phyloP scores from a whole-genome alignment of 2,888 invertebrate species.

The Cremastinae sp. region DNA sequence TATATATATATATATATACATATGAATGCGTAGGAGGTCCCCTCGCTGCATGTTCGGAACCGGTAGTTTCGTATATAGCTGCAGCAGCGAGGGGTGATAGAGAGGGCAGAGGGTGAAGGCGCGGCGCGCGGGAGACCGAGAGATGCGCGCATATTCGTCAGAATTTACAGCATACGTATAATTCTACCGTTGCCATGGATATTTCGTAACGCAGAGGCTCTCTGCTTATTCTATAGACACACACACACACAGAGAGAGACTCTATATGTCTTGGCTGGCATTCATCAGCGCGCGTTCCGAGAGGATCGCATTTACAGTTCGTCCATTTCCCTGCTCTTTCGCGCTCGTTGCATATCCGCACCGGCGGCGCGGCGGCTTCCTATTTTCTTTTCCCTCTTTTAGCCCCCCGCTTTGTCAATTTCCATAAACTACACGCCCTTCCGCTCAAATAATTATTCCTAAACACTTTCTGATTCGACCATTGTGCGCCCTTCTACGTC shows the following conservation, averaged over 20 bases:
- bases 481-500: neutral
- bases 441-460: neutral
- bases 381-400: slow-evolving; percentile 5
- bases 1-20: too few relatives aligned
- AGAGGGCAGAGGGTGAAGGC: neutral
- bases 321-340: slow-evolving; percentile 18
- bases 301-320: slow-evolving; percentile 29
- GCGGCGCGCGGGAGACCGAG: slow-evolving; percentile 31
- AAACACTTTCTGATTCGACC: neutral
- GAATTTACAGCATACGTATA: slow-evolving; percentile 9
- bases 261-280: slow-evolving; percentile 42
- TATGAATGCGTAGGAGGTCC: too few relatives aligned
- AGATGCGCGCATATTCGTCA: slow-evolving; percentile 18
- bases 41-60: too few relatives aligned
- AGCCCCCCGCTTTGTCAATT: slow-evolving; percentile 1
- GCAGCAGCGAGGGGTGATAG: neutral
- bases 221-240: neutral
- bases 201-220: slow-evolving; percentile 13
- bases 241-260: too few relatives aligned
- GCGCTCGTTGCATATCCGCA: slow-evolving; percentile 7
- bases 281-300: slow-evolving; percentile 12
- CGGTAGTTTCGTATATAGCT: neutral
- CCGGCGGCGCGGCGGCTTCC: too few relatives aligned
- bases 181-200: slow-evolving; percentile 45
- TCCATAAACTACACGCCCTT: neutral